A percentile compares a stretch with the other conserved stretches of the same genome.
phyloP scores from a whole-genome alignment of 2,113 vertebrate species.

The Lagopus muta region DNA sequence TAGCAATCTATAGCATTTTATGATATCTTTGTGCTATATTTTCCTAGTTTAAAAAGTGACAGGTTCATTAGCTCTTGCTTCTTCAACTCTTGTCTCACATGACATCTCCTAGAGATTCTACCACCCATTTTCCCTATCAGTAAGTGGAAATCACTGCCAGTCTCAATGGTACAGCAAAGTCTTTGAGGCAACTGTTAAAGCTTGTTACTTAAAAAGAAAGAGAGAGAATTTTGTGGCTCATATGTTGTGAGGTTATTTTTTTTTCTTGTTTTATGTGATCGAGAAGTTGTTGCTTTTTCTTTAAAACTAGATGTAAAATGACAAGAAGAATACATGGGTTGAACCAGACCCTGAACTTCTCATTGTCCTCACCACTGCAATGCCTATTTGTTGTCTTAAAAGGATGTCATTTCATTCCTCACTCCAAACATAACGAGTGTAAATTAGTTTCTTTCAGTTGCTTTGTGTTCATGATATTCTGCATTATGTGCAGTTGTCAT shows the following conservation, averaged over 20 bases:
- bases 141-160: background rate
- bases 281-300: background rate
- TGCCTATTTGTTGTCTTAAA: background rate
- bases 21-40: background rate
- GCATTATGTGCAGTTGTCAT: background rate
- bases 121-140: background rate
- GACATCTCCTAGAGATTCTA: background rate
- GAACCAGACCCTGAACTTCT: background rate
- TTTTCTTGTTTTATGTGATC: background rate
- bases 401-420: background rate
- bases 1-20: background rate
- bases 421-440: background rate
- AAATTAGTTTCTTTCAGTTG: background rate
- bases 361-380: background rate
- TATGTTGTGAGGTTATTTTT: background rate
- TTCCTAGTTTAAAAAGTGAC: background rate
- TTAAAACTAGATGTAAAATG: background rate
- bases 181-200: background rate
- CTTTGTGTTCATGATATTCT: background rate
- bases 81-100: background rate
- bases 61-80: background rate
- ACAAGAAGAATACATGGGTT: background rate
- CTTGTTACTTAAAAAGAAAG: background rate
- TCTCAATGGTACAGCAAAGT: background rate
- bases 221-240: accelerated